Evolutionary conservation across 2,888 invertebrate species (phyloP).

Genomic region (Endomychus coccineus): DNA sequence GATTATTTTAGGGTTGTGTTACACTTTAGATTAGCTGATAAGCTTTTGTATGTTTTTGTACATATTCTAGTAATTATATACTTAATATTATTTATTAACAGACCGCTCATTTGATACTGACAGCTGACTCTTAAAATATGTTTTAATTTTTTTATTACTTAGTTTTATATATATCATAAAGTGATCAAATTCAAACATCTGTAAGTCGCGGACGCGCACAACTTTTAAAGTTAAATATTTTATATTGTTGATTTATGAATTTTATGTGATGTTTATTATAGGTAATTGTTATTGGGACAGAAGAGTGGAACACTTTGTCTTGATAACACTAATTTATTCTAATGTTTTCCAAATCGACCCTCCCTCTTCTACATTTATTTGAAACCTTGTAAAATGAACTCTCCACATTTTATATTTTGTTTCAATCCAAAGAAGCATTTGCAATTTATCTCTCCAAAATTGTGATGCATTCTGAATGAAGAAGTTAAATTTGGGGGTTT

Average conservation of each 20-base stretch:
- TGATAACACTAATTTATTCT: background rate
- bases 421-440: background rate
- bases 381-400: slow-evolving; percentile 1
- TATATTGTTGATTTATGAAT: slow-evolving; percentile 14
- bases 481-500: too few species aligned
- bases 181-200: too few species aligned
- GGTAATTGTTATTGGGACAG: slow-evolving; percentile 1
- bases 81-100: too few species aligned
- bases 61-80: too few species aligned
- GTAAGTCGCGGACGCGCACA: slow-evolving; percentile 43
- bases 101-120: too few species aligned
- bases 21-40: slow-evolving; percentile 8
- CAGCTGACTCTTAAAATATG: too few species aligned
- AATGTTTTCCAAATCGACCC: background rate
- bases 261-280: slow-evolving; percentile 3
- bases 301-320: slow-evolving; percentile 16
- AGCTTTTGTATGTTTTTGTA: slow-evolving; percentile 9
- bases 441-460: slow-evolving; percentile 1
- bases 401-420: background rate
- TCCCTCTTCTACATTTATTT: background rate
- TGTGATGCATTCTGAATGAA: too few species aligned
- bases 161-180: too few species aligned
- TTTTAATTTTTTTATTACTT: too few species aligned
- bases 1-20: slow-evolving; percentile 14
- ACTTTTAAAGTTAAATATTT: slow-evolving; percentile 12